A percentile compares a stretch with the other conserved stretches of the same genome.
Conservation (phyloP, 2,113 vertebrate species). For the Pteropus alecto region DNA sequence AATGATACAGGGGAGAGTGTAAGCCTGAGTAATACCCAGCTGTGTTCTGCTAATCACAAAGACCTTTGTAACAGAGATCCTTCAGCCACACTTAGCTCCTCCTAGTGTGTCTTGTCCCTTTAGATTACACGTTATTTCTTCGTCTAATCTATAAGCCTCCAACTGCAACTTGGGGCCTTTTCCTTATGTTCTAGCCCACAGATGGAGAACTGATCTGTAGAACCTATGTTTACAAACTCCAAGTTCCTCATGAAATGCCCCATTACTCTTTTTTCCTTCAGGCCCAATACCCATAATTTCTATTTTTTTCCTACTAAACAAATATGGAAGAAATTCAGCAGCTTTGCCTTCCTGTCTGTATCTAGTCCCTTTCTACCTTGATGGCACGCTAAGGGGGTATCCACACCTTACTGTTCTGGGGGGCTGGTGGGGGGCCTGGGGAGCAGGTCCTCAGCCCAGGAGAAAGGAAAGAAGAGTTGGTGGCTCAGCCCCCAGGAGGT, state of each 20-base stretch:
- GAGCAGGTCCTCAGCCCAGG: background rate
- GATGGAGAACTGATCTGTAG: background rate
- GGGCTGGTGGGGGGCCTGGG: accelerated
- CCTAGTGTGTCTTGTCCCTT: background rate
- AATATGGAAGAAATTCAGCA: background rate
- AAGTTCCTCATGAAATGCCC: background rate
- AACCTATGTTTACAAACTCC: background rate
- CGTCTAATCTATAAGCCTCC: background rate
- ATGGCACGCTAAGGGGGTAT: background rate
- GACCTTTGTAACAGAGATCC: background rate
- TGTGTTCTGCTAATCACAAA: background rate
- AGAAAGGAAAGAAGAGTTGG: background rate
- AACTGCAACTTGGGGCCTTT: background rate
- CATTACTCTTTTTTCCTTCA: background rate
- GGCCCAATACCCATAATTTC: background rate
- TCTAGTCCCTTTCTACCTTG: background rate
- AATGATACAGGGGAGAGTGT: background rate
- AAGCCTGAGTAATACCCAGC: background rate
- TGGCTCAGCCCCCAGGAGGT: background rate
- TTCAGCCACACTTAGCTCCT: background rate
- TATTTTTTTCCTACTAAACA: background rate
- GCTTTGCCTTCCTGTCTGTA: background rate
- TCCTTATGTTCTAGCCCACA: background rate
- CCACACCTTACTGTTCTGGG: background rate
- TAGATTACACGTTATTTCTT: background rate